Base-by-base conservation (phyloP, 2,113 vertebrate genomes). In the Rhinoderma darwinii region DNA sequence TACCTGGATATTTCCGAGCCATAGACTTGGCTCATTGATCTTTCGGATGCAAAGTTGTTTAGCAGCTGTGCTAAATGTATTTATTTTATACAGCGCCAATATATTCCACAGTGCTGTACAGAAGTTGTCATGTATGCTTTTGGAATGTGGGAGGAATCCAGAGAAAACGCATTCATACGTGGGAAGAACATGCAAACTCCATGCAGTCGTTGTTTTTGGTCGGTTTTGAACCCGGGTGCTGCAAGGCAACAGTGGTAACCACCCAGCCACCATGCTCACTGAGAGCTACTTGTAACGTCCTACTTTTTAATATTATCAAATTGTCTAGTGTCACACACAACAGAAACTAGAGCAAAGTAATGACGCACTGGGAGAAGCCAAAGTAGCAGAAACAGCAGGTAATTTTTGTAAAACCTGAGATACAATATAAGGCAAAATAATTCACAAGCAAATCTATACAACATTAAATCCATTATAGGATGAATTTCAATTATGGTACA, bases 291-390 rank as follows among this genome's bases (percentile, higher is more conserved):
- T 73, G 17, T 51, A 30, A 61, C 68, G 44, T 73, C 43, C 82
- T 84, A 84, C 30, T 84, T 83, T 84, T 73, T 12, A 50, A 18
- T 84, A 37, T 56, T 15, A 7, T 79, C 32, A 35, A 54, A 50
- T 83, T 73, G 63, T 32, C 32, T 73, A 9, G 82, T 84, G 25
- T 32, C 66, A 50, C 82, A 84, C 66, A 54, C 32, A 73, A 32
- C 44, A 73, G 82, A 73, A 84, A 73, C 66, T 84, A 35, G 82
- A 84, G 66, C 82, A 73, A 72, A 59, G 32, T 17, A 47, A 47
- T 22, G 27, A 44, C 73, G 56, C 76, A 54, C 5, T 54, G 32
- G n/a, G 77, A 79, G 0, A 79, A 79, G 11, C 25, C 27, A 39
- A 39, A 5, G 43, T 47, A 50, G 4, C 51, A 54, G 51, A 54